phyloP scores from a whole-genome alignment of 1,140 invertebrate genomes.

The Euwallacea fornicatus region DNA sequence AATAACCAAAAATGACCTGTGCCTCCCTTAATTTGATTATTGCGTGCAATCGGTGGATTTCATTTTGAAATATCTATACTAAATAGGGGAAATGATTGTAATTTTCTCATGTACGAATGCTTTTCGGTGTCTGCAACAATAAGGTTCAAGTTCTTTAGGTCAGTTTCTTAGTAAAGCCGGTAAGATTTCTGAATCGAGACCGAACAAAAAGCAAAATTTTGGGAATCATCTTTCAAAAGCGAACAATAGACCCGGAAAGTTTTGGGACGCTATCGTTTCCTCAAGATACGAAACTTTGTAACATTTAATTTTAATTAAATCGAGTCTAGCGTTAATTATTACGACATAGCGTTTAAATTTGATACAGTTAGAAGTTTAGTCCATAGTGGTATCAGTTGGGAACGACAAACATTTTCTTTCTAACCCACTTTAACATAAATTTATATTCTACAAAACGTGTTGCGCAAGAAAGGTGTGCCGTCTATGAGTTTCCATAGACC shows the following conservation, averaged over 20 bases:
- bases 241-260: conserved; percentile 19
- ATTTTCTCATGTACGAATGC: neutral
- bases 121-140: too few species aligned
- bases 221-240: conserved; percentile 3
- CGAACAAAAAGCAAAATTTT: too few species aligned
- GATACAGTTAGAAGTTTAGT: too few species aligned
- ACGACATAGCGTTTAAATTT: conserved; percentile 7
- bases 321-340: conserved; percentile 23
- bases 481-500: too few species aligned
- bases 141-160: too few species aligned
- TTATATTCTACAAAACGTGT: too few species aligned
- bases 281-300: conserved; percentile 25
- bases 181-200: too few species aligned
- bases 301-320: conserved; percentile 35
- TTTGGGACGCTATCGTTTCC: conserved; percentile 1
- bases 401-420: conserved; percentile 1
- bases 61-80: neutral
- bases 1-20: conserved; percentile 12
- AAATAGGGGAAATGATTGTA: conserved; percentile 6
- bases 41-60: conserved; percentile 12
- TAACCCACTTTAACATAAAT: too few species aligned
- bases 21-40: conserved; percentile 12
- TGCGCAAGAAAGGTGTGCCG: too few species aligned
- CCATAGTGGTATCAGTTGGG: neutral
- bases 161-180: too few species aligned